Base-by-base conservation (phyloP, 2,113 vertebrate genomes). In the Leptobrachium leishanense region DNA sequence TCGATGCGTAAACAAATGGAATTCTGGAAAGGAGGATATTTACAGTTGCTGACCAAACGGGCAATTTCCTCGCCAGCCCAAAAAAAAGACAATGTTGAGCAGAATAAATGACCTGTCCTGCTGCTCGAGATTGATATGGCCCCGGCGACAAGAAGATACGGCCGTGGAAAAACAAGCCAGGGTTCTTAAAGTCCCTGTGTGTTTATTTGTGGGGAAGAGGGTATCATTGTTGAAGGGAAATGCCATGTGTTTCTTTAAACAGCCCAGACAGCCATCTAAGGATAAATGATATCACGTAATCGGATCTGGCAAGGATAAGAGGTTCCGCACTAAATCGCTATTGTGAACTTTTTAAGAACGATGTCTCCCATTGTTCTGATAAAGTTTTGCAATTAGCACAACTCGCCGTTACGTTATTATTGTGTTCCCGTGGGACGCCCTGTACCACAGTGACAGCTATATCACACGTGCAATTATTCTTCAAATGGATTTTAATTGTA, bases 21-120 rank as follows among this genome's bases (percentile, higher is more conserved):
- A 75, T 90, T 85, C 13, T 3, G 87, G n/a, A 31, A 83, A 69
- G 84, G 83, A 92, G 92, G 92, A 92, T 92, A 92, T 94, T 93
- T 92, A 92, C 92, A 92, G 82, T 82, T 85, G 82, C 85, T 77
- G 85, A 90, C 86, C 90, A 87, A 89, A 87, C 83, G 91, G 82
- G 85, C 84, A 53, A 86, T 92, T 93, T 93, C 93, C 92, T 92
- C 84, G 84, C 83, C 82, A 81, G 83, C 84, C 84, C 87, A 82
- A 73, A 63, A 90, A 82, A 73, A 63, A 90, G 88, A 94, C 92
- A 93, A 92, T 93, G 83, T 53, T 11, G 65, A 81, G 68, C 20
- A 75, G 83, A 77, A 12, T 82, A 81, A 77, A 86, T 81, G 46
- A 75, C 82, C 81, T 86, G 77, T 86, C 87, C 84, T 89, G 77